A percentile compares a stretch with the other conserved stretches of the same genome.
Evolutionary conservation across 2,113 vertebrate genomes (phyloP).

Genomic region (Sylvia atricapilla): DNA sequence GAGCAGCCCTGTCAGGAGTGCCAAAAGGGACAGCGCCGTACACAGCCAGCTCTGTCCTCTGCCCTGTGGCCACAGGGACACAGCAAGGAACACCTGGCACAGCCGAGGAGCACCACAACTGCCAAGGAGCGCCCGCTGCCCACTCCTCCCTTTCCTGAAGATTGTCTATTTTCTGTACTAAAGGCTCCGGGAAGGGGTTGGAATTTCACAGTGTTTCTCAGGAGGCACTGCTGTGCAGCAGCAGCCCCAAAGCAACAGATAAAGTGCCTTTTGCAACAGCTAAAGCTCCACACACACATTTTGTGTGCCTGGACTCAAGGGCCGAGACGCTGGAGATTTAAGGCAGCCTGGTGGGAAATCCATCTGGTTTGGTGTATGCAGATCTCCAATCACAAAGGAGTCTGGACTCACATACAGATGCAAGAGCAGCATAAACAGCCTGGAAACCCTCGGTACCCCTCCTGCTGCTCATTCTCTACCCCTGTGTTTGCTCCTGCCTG

Average conservation of each 20-base stretch:
- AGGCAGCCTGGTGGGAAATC: slow-evolving; percentile 22
- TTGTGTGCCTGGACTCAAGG: neutral
- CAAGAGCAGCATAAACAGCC: neutral
- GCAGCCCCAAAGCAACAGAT: neutral
- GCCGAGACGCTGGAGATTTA: neutral
- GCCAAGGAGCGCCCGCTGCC: neutral
- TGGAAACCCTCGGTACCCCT: accelerated
- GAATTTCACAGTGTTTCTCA: neutral
- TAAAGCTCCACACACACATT: neutral
- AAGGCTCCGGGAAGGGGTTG: neutral
- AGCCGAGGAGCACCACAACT: neutral
- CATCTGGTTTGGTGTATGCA: neutral
- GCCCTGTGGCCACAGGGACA: neutral
- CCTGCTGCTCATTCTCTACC: neutral
- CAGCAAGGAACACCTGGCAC: neutral
- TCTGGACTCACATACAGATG: neutral
- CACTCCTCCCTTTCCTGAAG: neutral
- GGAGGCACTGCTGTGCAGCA: neutral
- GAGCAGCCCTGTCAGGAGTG: neutral
- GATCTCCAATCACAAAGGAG: neutral
- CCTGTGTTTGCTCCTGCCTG: neutral
- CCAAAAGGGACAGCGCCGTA: neutral
- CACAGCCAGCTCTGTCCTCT: neutral
- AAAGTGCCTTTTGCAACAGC: neutral
- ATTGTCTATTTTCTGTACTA: neutral